Evolutionary conservation across 2,888 invertebrate species (phyloP), one percentile per base, ranked within the genome.

Genomic region (Philereme vetulata): DNA sequence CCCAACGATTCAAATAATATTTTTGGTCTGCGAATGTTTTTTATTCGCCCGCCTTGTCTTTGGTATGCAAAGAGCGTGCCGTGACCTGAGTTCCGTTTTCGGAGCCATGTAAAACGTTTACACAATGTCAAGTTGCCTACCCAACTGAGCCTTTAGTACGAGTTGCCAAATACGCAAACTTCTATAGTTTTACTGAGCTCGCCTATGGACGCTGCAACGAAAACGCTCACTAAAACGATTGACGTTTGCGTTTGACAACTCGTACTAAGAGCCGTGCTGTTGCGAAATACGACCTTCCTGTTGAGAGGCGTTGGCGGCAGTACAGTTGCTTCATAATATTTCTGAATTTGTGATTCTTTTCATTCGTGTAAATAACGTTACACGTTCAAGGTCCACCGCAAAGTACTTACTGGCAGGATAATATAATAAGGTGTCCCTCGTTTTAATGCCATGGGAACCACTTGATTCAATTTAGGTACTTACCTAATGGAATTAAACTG

Each of bases 71-170:
- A 76, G 74, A 81, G 83, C 85, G 85, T 84, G 82, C 81, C 85
- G 85, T 84, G 82, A 82, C 82, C 79, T 77, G 76, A 76, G 85
- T 85, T 88, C 87, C 88, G 86, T 84, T 86, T 84, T 83, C 74
- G 83, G 83, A 77, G 79, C 81, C 80, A 84, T 83, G 84, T 85
- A 82, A 85, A 88, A 86, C 85, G 82, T 86, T 87, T 84, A 82
- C 85, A 86, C 88, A 88, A 88, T 86, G 85, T 86, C 85, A 83
- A 85, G 85, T 85, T 82, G 82, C 74, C 78, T 79, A 81, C 81
- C 84, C n/a, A n/a, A n/a, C n/a, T 21, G 21, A 21, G 21, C 21
- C 21, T 21, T 21, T 1, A 21, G 21, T 21, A 21, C 21, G 21
- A 21, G 21, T 21, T 21, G 21, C 2, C 2, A 21, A 21, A 21